A percentile compares a stretch with the other conserved stretches of the same genome.
phyloP scores from a whole-genome alignment of 2,113 vertebrate species.

The Rhegmatorhina hoffmannsi region DNA sequence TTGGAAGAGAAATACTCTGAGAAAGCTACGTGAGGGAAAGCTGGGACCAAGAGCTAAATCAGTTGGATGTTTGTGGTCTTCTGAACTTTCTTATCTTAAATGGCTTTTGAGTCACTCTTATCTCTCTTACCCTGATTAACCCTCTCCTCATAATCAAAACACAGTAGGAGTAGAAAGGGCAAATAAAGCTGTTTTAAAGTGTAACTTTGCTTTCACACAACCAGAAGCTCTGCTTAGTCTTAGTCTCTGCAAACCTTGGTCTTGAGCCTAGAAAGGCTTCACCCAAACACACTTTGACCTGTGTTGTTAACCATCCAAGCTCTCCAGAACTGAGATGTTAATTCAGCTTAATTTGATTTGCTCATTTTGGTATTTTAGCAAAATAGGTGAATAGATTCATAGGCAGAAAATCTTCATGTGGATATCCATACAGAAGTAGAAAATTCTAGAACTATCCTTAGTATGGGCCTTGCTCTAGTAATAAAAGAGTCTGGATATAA shows the following conservation, averaged over 20 bases:
- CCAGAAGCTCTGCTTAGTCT: neutral
- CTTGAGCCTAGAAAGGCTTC: neutral
- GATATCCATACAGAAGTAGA: accelerated
- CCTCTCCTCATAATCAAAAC: neutral
- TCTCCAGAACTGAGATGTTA: neutral
- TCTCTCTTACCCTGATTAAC: neutral
- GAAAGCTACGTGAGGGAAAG: neutral
- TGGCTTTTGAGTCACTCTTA: neutral
- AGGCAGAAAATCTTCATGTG: neutral
- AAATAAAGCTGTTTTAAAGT: neutral
- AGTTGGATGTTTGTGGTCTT: neutral
- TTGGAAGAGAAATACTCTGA: neutral
- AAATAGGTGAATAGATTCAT: too few relatives aligned
- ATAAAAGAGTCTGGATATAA: accelerated
- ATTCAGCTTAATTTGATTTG: neutral
- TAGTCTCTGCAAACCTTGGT: neutral
- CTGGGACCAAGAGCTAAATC: neutral
- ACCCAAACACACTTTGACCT: neutral
- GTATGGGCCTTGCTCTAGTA: neutral
- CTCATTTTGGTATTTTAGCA: neutral
- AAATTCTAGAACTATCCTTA: neutral
- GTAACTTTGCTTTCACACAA: neutral
- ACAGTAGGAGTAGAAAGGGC: neutral
- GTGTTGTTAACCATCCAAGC: accelerated
- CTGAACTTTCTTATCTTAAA: constrained; percentile 7